Base-by-base conservation (phyloP, 2,888 invertebrate species). In the Digitonthophagus gazella region DNA sequence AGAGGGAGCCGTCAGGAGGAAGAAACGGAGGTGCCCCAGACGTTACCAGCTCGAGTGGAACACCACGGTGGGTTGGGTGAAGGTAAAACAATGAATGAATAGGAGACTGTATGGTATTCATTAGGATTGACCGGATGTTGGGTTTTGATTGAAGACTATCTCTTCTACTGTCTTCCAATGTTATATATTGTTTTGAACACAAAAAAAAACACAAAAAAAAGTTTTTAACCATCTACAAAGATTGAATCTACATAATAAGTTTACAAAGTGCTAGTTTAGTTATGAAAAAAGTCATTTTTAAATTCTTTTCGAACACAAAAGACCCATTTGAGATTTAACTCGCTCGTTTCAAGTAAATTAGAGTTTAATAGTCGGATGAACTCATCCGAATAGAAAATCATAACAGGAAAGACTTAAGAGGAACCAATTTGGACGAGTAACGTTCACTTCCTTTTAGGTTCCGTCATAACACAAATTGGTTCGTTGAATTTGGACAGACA, bases 1-100 rank as follows among this genome's bases (percentile, higher is more conserved):
- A 61, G 18, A 19, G 19, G 61, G 18, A n/a, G 18, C 61, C 61
- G n/a, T n/a, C 61, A 19, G 18, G 20, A 61, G 19, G 61, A 61
- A 20, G 19, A 61, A 18, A n/a, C 20, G 18, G 61, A 61, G 19
- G 61, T 61, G 20, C 61, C 61, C 19, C 61, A 61, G 61, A 61
- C 61, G 20, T 61, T 61, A 15, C 19, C n/a, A 61, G 18, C 61
- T 61, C 61, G 61, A 61, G 19, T 61, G 61, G 61, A 61, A 61
- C 61, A 20, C 15, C 11, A 20, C 20, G 18, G 18, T 19, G 19
- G 19, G 61, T 61, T 19, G 18, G 19, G 61, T 58, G 61, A 20
- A 61, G 61, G 28, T 44, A 44, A 44, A 44, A 61, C 61, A 61
- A 61, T 61, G 61, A 61, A 61, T 61, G 61, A 19, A 61, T 16